Conservation (phyloP, 2,888 invertebrate genomes). For the Caenorhabditis angaria region DNA sequence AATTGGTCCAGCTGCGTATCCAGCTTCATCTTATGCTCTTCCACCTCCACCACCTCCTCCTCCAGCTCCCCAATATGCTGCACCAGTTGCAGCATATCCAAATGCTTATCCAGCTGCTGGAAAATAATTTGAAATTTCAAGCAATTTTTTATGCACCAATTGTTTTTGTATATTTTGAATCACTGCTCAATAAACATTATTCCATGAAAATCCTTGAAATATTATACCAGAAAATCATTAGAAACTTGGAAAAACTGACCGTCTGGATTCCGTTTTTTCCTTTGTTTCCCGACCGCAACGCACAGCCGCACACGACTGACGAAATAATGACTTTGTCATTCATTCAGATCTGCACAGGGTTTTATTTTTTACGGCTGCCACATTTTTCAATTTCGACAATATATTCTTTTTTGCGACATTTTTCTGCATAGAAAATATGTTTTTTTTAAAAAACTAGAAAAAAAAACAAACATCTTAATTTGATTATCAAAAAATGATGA, state of each 20-base stretch:
- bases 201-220: not conserved
- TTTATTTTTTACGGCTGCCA: no score
- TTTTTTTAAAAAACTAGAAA: no score
- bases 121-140: slow-evolving; percentile 17
- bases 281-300: no score
- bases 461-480: not conserved
- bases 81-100: not conserved
- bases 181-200: not conserved
- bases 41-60: slow-evolving; percentile 27
- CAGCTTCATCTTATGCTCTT: slow-evolving; percentile 22
- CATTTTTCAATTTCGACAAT: no score
- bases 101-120: slow-evolving; percentile 21
- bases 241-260: not conserved
- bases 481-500: no score
- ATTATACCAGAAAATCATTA: not conserved
- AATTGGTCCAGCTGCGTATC: slow-evolving; percentile 23
- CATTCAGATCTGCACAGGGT: no score
- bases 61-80: not conserved
- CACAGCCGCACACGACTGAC: no score
- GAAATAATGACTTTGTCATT: no score
- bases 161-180: slow-evolving; percentile 4
- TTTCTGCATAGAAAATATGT: no score
- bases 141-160: slow-evolving; percentile 20
- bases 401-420: no score
- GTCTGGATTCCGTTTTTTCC: not conserved